Evolutionary conservation across 2,797 vertebrate genomes (phyloP), one percentile per base, ranked within the genome.

Genomic region (Paguma larvata): DNA sequence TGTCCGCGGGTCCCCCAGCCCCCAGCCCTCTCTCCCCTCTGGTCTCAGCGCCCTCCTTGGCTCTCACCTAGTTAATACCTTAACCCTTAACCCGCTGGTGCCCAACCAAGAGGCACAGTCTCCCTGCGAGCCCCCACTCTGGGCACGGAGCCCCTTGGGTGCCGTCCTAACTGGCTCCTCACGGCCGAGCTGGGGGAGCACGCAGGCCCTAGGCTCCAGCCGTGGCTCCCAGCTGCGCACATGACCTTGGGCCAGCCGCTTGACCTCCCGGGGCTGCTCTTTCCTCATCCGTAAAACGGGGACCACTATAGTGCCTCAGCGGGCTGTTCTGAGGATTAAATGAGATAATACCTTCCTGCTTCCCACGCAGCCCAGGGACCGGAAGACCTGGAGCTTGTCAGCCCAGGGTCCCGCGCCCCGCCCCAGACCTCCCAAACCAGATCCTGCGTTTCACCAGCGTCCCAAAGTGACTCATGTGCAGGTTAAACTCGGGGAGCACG

Each of bases 91-190:
- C 21, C 32, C 6, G 11, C 68, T 46, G 63, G 83, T 12, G 11
- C 46, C 27, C 46, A 70, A 0, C 44, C 2, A 34, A 27, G 68
- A 67, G 12, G 15, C 30, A 13, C 32, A 0, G 6, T 38, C 46
- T 62, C 59, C 25, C 73, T 56, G 13, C 9, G 4, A 62, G 25
- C n/a, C 21, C 44, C 63, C 23, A 0, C 18, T 38, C 63, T 27
- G 77, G 16, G 16, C 1, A 0, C 1, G 5, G 46, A 25, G 68
- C 7, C 84, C 56, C 48, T 41, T 46, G 32, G 5, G 0, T 0
- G 1, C 53, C 32, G 23, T 7, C 10, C 73, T 27, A 0, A 0
- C 65, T 21, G 6, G 51, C 89, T 65, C 14, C 7, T 2, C 10
- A 2, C 2, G 11, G 75, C n/a, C 32, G 59, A 62, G 12, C 34